Evolutionary conservation across 2,888 invertebrate genomes (phyloP).

Genomic region (Meiosimyza decipiens): DNA sequence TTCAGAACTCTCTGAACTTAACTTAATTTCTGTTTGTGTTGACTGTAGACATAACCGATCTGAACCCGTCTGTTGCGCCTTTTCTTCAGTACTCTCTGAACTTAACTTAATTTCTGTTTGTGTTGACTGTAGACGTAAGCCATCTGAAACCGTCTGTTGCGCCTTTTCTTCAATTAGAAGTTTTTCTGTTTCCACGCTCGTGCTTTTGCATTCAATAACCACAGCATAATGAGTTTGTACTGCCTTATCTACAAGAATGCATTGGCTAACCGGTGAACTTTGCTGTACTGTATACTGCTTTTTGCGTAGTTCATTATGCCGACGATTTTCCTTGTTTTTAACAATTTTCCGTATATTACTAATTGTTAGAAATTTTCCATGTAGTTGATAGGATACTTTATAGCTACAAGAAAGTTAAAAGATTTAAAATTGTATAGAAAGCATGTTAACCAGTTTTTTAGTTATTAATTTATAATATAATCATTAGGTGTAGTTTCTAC

Average conservation of each 20-base stretch:
- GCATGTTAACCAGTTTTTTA: not conserved
- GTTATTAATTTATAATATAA: too few relatives aligned
- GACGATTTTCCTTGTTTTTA: slow-evolving; percentile 13
- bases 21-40: slow-evolving; percentile 33
- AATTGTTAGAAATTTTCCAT: slow-evolving; percentile 35
- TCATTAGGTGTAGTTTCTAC: not conserved
- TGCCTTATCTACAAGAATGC: slow-evolving; percentile 21
- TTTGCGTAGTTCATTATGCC: slow-evolving; percentile 13
- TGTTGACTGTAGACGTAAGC: slow-evolving; percentile 25
- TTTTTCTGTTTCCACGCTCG: slow-evolving; percentile 28
- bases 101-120: slow-evolving; percentile 30
- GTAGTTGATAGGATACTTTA: slow-evolving; percentile 31
- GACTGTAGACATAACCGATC: slow-evolving; percentile 21
- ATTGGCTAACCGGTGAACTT: not conserved
- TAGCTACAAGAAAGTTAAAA: slow-evolving; percentile 21
- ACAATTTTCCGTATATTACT: slow-evolving; percentile 32
- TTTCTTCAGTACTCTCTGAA: slow-evolving; percentile 33
- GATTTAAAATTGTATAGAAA: not conserved
- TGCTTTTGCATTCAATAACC: slow-evolving; percentile 19
- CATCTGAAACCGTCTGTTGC: slow-evolving; percentile 33
- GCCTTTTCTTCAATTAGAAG: slow-evolving; percentile 4
- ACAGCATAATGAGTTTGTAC: slow-evolving; percentile 23
- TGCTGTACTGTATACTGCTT: not conserved
- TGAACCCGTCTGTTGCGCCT: slow-evolving; percentile 2
- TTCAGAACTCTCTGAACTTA: slow-evolving; percentile 29